Evolutionary conservation across 2,113 vertebrate species (phyloP).

Genomic region (Tauraco erythrolophus): DNA sequence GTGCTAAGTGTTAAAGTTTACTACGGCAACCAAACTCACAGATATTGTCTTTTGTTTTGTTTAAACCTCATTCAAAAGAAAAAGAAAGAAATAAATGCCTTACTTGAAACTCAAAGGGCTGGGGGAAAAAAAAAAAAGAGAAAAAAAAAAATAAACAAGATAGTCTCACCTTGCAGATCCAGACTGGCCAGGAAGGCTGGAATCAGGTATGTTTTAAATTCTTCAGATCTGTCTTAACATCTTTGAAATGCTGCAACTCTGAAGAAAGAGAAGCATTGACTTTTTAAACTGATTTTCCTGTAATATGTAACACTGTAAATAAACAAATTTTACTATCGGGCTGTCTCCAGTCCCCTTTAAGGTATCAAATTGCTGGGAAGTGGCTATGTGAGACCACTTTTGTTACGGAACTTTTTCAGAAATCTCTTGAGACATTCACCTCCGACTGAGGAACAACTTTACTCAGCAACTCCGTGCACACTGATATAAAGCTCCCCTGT

Average conservation of each 20-base stretch:
- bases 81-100: constrained; percentile 54
- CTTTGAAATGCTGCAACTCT: constrained; percentile 43
- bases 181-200: background rate
- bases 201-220: constrained; percentile 45
- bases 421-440: fast-evolving
- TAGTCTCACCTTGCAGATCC: background rate
- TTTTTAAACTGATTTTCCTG: constrained; percentile 70
- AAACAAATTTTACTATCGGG: constrained; percentile 61
- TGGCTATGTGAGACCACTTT: background rate
- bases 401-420: background rate
- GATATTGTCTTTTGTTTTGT: background rate
- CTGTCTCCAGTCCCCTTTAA: background rate
- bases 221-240: constrained; percentile 51
- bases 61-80: constrained; percentile 1
- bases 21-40: background rate
- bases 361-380: background rate
- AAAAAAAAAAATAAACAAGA: no score
- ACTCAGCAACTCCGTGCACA: no score
- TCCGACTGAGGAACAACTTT: background rate
- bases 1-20: background rate
- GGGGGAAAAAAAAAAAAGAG: background rate
- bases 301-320: constrained; percentile 62
- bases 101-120: constrained; percentile 72
- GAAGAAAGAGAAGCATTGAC: constrained; percentile 31
- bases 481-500: background rate